Base-by-base conservation (phyloP, 2,888 invertebrate species). In the Ectropis crepuscularia region DNA sequence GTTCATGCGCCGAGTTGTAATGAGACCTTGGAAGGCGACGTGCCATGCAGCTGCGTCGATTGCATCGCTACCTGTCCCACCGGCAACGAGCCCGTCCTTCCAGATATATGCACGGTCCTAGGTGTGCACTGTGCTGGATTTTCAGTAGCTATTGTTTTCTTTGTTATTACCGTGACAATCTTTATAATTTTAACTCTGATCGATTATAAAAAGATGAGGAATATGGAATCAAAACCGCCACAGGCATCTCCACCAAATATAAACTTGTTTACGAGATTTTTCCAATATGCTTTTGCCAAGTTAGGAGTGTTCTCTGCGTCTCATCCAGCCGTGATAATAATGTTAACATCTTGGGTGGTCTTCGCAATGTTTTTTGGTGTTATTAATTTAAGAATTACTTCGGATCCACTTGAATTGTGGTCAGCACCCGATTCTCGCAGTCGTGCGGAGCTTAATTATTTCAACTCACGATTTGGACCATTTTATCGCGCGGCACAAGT, bases 341-440 rank as follows among this genome's bases (percentile, higher is more conserved):
- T 95, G 76, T 62, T 95, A 7, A 94, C 94, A 36, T 93, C 95
- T 0, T 95, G 96, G 90, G 61, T 95, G 46, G 74, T 75, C 5
- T 87, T 95, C 6, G 91, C 89, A 0, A 87, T 97, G 63, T 90
- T 95, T 5, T 95, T 94, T 70, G 98, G 98, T n/a, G 90, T 96
- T 8, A 62, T 90, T 0, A 90, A 90, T 60, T 85, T 98, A 69
- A 86, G 94, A 65, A 93, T 99, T 0, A 98, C 97, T 0, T 96
- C 98, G 0, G 95, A 98, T 83, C 99, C 99, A 0, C 95, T 98
- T 1, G 97, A 99, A 82, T 94, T 99, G 48, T 99, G 99, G 99
- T 97, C 99, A 0, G 94, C 98, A 0, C 96, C 97, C 0, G 87
- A 93, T 37, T 98, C 98, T 74, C 93, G 95, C 65, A 96, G 98